Percentiles rank a stretch among this genome's conserved stretches.
Conservation (phyloP, 2,888 invertebrate species). For the Hirtodrosophila duncani region DNA sequence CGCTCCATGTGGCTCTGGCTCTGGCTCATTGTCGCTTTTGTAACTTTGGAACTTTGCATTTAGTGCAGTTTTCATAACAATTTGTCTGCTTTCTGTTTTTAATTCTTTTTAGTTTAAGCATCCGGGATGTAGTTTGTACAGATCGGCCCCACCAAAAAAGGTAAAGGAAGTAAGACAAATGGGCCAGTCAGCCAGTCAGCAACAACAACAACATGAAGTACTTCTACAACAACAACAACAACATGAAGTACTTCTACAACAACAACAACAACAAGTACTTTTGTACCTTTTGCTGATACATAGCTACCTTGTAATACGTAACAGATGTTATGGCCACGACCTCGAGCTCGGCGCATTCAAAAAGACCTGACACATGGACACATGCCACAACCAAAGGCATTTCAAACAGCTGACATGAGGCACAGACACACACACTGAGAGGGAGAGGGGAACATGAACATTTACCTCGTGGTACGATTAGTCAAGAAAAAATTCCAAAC, state of each 20-base stretch:
- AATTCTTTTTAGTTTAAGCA: conserved; percentile 47
- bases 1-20: conserved; percentile 30
- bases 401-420: conserved; percentile 33
- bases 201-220: conserved; percentile 17
- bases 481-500: neutral
- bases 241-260: no score
- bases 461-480: no score
- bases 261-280: conserved; percentile 14
- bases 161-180: conserved; percentile 72
- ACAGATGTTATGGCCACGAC: conserved; percentile 46
- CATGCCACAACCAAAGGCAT: conserved; percentile 51
- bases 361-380: conserved; percentile 37
- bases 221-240: neutral
- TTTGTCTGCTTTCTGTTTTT: conserved; percentile 43
- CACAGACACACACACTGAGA: no score
- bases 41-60: conserved; percentile 66
- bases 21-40: conserved; percentile 46
- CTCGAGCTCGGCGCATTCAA: neutral
- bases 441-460: no score
- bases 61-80: conserved; percentile 59
- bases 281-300: conserved; percentile 32
- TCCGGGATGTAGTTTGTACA: conserved; percentile 66
- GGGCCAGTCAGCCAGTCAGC: conserved; percentile 43
- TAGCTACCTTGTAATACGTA: conserved; percentile 61
- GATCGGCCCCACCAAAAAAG: conserved; percentile 28